Evolutionary conservation across 2,797 vertebrate species (phyloP).

Genomic region (Crenichthys baileyi): DNA sequence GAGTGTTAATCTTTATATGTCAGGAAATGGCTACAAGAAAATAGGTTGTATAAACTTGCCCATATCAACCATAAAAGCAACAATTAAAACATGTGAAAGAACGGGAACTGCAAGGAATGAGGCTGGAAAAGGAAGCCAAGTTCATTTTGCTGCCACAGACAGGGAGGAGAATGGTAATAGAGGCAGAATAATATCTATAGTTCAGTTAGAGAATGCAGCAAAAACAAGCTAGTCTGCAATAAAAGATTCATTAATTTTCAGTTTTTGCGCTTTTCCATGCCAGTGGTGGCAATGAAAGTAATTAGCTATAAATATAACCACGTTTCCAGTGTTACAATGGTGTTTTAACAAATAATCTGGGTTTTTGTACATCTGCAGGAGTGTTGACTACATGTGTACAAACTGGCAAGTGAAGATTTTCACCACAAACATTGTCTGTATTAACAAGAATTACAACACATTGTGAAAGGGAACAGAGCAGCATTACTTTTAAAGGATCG

Average conservation of each 20-base stretch:
- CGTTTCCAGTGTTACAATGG: neutral
- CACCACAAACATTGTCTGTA: neutral
- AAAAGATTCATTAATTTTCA: neutral
- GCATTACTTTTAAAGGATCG: neutral
- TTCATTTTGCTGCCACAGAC: neutral
- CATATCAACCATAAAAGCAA: neutral
- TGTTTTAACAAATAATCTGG: neutral
- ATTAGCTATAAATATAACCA: neutral
- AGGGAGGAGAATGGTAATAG: neutral
- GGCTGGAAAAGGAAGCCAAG: neutral
- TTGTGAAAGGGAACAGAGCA: neutral
- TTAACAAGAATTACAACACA: neutral
- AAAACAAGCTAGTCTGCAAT: neutral
- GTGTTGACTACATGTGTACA: neutral
- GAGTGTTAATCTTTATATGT: neutral
- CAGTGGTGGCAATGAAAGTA: neutral
- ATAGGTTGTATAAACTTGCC: neutral
- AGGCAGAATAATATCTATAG: too few species aligned
- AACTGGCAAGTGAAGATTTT: neutral
- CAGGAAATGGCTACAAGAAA: neutral
- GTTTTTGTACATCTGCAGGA: neutral
- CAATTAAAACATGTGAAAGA: neutral
- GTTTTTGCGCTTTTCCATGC: neutral
- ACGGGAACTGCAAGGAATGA: neutral
- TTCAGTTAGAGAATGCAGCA: neutral